Percentiles rank a stretch among this genome's conserved stretches.
Evolutionary conservation across 2,888 invertebrate genomes (phyloP).

Genomic region (Mesodorylaimus sp.): DNA sequence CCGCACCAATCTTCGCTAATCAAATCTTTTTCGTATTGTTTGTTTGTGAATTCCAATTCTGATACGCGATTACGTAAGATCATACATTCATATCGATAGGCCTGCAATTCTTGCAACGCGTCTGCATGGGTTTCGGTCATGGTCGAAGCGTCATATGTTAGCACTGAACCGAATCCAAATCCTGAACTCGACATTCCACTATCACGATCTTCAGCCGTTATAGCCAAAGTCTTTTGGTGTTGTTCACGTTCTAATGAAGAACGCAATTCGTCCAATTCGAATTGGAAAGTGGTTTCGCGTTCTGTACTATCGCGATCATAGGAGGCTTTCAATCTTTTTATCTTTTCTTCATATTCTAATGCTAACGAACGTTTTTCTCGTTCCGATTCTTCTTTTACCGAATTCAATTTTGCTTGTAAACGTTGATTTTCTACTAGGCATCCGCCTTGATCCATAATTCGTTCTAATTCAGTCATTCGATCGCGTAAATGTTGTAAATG

Average conservation of each 20-base stretch:
- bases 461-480: constrained; percentile 22
- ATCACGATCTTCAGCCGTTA: too few species aligned
- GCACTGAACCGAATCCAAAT: too few species aligned
- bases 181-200: too few species aligned
- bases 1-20: neutral
- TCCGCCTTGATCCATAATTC: constrained; percentile 12
- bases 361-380: too few species aligned
- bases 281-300: neutral
- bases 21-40: neutral
- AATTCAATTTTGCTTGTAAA: neutral
- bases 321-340: too few species aligned
- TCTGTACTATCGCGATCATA: too few species aligned
- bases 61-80: neutral
- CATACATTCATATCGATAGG: neutral
- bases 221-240: too few species aligned
- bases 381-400: neutral
- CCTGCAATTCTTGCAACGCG: neutral
- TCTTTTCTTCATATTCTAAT: neutral
- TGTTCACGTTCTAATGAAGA: neutral
- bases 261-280: neutral
- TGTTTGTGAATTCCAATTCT: neutral
- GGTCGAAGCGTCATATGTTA: neutral
- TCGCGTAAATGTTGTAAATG: constrained; percentile 23
- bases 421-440: neutral
- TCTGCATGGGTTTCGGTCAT: neutral